These are phyloP conservation scores for Hartigia nigra DNA, from an alignment of 2,888 invertebrate species.

Conservation along the genomic window DNA sequence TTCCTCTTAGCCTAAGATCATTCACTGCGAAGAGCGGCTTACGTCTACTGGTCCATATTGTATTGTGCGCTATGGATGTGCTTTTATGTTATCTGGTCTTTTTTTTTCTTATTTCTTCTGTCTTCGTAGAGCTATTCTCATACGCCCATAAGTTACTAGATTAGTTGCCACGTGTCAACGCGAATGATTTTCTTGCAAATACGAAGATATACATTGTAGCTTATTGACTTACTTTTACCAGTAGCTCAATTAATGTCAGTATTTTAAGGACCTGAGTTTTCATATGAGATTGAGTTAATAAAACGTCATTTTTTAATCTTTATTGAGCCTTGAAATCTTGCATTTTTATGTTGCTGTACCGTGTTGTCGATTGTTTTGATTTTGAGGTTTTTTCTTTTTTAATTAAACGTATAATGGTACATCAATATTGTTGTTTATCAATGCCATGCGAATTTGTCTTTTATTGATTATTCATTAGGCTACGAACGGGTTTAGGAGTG, in stretches of 20 bases:
- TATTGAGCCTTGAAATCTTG: too few species aligned
- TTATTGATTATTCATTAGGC: neutral
- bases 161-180: slow-evolving; percentile 42
- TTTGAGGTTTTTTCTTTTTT: neutral
- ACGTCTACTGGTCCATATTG: neutral
- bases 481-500: neutral
- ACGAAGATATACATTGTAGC: neutral
- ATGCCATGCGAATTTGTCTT: neutral
- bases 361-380: neutral
- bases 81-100: neutral
- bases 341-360: too few species aligned
- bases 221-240: neutral
- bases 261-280: too few species aligned
- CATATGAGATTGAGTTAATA: neutral
- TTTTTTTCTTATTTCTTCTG: neutral
- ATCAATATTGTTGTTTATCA: neutral
- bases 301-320: neutral
- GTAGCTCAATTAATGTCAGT: too few species aligned
- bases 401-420: neutral
- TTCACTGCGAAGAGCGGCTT: neutral
- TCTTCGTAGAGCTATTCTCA: neutral
- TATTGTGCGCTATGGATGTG: neutral
- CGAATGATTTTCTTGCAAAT: slow-evolving; percentile 27
- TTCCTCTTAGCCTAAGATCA: slow-evolving; percentile 15
- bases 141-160: slow-evolving; percentile 12